A percentile compares a stretch with the other conserved stretches of the same genome.
phyloP scores from a whole-genome alignment of 2,888 invertebrate species.

The Flexamia atlantica region DNA sequence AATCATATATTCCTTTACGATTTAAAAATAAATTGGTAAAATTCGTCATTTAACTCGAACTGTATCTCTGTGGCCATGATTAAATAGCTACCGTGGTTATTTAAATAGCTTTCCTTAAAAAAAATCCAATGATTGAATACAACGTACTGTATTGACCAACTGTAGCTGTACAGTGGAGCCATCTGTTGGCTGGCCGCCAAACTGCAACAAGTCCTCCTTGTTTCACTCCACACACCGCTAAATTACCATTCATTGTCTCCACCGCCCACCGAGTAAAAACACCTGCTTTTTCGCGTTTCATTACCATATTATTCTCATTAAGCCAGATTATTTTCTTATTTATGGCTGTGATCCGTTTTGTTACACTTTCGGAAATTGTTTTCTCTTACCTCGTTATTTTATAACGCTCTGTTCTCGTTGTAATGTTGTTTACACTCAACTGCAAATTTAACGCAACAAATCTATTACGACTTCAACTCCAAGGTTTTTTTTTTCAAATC shows the following conservation, averaged over 20 bases:
- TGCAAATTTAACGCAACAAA: no score
- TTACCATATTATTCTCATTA: slow-evolving; percentile 47
- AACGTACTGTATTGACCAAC: slow-evolving; percentile 31
- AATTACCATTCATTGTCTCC: slow-evolving; percentile 60
- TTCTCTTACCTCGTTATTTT: not conserved
- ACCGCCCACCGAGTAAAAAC: slow-evolving; percentile 55
- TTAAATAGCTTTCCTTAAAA: no score
- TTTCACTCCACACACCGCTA: slow-evolving; percentile 49
- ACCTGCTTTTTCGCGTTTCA: slow-evolving; percentile 41
- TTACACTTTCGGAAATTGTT: not conserved
- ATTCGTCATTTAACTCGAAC: no score
- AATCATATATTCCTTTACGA: no score
- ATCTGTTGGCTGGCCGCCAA: slow-evolving; percentile 31
- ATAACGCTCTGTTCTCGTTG: not conserved
- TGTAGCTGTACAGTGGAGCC: slow-evolving; percentile 35
- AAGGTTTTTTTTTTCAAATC: no score
- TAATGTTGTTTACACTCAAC: no score
- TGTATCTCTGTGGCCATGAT: no score
- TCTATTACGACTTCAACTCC: no score
- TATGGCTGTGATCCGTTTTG: not conserved
- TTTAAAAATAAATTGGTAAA: no score
- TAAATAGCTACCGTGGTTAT: no score
- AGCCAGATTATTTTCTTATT: slow-evolving; percentile 26
- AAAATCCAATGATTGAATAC: not conserved
- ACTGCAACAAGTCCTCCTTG: slow-evolving; percentile 45